Percentiles rank a stretch among this genome's conserved stretches.
These are phyloP conservation scores for Pampusana beccarii DNA, from an alignment of 2,113 vertebrate species.

Conservation along the genomic window DNA sequence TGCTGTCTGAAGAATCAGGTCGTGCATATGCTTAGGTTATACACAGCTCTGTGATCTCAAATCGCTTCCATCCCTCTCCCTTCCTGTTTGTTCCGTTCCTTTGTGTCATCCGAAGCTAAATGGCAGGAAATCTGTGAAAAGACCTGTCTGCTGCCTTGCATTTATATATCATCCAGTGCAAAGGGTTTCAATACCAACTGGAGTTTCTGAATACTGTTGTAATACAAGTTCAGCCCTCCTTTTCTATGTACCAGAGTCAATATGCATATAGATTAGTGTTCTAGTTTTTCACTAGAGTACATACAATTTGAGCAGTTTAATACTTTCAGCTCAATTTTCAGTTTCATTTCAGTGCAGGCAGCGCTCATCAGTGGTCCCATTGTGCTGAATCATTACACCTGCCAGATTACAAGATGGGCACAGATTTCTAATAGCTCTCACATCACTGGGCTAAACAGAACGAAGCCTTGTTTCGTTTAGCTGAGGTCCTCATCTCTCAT, in stretches of 20 bases:
- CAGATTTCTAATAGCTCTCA: neutral
- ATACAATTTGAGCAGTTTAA: neutral
- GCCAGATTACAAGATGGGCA: neutral
- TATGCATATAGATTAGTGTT: neutral
- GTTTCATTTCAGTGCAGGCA: neutral
- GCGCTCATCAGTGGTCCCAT: neutral
- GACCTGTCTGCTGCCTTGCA: neutral
- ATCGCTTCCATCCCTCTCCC: neutral
- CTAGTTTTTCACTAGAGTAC: neutral
- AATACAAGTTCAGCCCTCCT: neutral
- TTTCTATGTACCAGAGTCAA: neutral
- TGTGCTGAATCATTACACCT: neutral
- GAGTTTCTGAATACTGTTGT: neutral
- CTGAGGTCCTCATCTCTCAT: neutral
- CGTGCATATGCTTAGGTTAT: neutral
- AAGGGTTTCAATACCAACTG: neutral
- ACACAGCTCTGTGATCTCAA: conserved; percentile 17
- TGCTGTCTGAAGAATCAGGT: conserved; percentile 30
- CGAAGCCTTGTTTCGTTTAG: neutral
- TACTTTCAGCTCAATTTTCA: neutral
- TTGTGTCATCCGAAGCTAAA: neutral
- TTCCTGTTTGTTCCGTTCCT: neutral
- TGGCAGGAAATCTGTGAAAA: conserved; percentile 22
- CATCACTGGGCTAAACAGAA: neutral
- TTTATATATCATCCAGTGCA: neutral